Evolutionary conservation across 2,113 vertebrate species (phyloP).

Genomic region (Cinclus mexicanus): DNA sequence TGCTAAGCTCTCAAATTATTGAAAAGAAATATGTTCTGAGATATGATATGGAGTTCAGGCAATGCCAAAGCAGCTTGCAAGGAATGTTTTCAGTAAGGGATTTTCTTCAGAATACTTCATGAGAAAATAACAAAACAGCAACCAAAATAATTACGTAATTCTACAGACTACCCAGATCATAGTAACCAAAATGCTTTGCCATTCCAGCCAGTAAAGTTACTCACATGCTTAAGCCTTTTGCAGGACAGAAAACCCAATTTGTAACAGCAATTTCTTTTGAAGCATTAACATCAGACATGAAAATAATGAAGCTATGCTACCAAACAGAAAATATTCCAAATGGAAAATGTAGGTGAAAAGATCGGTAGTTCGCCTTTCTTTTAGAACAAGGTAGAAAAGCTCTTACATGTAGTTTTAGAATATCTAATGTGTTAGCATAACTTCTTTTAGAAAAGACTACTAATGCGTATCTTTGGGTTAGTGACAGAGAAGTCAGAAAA

Average conservation of each 20-base stretch:
- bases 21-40: constrained; percentile 5
- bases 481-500: constrained; percentile 59
- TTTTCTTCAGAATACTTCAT: not conserved
- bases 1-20: not conserved
- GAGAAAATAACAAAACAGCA: constrained; percentile 10
- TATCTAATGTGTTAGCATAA: constrained; percentile 67
- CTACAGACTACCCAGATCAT: not conserved
- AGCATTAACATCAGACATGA: constrained; percentile 62
- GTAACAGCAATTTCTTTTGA: constrained; percentile 30
- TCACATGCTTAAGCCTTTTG: constrained; percentile 48
- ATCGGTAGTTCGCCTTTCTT: constrained; percentile 41
- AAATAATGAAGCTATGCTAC: constrained; percentile 70
- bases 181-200: constrained; percentile 42
- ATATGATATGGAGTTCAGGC: constrained; percentile 27
- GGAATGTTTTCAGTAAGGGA: not conserved
- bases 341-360: constrained; percentile 67
- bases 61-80: constrained; percentile 39
- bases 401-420: constrained; percentile 48
- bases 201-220: constrained; percentile 60
- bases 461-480: constrained; percentile 16
- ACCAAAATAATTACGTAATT: not conserved
- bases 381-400: constrained; percentile 15
- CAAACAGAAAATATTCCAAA: constrained; percentile 71
- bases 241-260: constrained; percentile 54
- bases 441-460: constrained; percentile 55